Base-by-base conservation (phyloP, 1,140 invertebrate genomes). In the Lerema accius region DNA sequence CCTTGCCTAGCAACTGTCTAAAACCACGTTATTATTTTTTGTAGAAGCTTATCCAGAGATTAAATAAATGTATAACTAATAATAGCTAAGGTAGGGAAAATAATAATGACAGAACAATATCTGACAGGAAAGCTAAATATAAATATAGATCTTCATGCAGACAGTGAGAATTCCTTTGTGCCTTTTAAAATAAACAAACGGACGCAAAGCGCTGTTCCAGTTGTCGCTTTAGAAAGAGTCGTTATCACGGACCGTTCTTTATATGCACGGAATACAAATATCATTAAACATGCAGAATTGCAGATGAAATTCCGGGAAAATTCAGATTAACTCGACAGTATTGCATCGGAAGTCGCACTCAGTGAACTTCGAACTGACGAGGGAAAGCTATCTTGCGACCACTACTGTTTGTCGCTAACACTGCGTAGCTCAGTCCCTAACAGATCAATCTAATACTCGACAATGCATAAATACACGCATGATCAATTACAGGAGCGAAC, bases 241-340 rank as follows among this genome's bases (percentile, higher is more conserved):
- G 15, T 50, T 50, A 50, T 50, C 48, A 32, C 32, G 14, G 32
- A 11, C 32, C 11, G 48, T 50, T 37, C 48, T 50, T 50, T 15
- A 50, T 50, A 50, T 50, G 9, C 48, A 37, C 14, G 15, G 48
- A 6, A 50, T 37, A 37, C 32, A 50, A 50, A 53, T 37, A 23
- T 53, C 32, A 51, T 51, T 51, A 48, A 53, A 53, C 7, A 17
- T 50, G 48, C 1, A 50, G 48, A 50, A 50, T 53, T 40, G 49
- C 49, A 53, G 49, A 53, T 53, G 49, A 53, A 53, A 53, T 28
- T 50, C 48, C 28, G 5, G 15, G 28, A 5, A 35, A 50, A 37
- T 53, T 53, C 49, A 40, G 35, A 40, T 39, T 39, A 53, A 40
- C 15, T 53, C 40, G n/a, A 10, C 32, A 37, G n/a, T n/a, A 53